Evolutionary conservation across 2,113 vertebrate species (phyloP).

Genomic region (Pygoscelis adeliae): DNA sequence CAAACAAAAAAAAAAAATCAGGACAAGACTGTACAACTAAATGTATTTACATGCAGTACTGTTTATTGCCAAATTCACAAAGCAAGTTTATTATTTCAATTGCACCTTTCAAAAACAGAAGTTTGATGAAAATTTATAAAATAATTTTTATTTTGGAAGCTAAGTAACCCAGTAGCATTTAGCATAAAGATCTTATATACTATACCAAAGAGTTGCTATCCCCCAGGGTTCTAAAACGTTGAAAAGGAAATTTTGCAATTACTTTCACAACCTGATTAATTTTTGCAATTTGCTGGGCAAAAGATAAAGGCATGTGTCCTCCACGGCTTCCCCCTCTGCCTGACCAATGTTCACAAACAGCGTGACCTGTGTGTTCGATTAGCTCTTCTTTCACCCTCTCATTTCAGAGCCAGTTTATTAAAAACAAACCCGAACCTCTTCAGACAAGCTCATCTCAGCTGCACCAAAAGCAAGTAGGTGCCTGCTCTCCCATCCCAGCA

Average conservation of each 20-base stretch:
- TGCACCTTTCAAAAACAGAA: background rate
- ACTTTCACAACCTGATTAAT: background rate
- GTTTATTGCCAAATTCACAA: background rate
- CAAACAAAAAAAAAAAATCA: slow-evolving; percentile 55
- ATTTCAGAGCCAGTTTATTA: background rate
- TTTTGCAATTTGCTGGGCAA: background rate
- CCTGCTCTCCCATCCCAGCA: background rate
- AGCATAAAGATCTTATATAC: background rate
- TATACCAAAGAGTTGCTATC: background rate
- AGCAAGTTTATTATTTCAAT: background rate
- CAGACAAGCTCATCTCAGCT: background rate
- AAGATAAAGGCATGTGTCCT: background rate
- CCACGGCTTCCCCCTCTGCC: background rate
- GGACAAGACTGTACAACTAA: slow-evolving; percentile 54
- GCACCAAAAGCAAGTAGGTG: background rate
- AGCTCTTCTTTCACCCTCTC: background rate
- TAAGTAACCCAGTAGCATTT: background rate
- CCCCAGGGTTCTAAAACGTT: background rate
- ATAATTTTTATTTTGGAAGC: background rate
- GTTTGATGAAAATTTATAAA: background rate
- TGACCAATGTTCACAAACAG: accelerated
- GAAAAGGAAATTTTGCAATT: background rate
- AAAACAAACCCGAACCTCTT: background rate
- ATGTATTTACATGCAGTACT: background rate
- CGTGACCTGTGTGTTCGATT: accelerated